A percentile compares a stretch with the other conserved stretches of the same genome.
These are phyloP conservation scores for Polymixis flavicincta DNA, from an alignment of 2,888 invertebrate species.

Conservation along the genomic window DNA sequence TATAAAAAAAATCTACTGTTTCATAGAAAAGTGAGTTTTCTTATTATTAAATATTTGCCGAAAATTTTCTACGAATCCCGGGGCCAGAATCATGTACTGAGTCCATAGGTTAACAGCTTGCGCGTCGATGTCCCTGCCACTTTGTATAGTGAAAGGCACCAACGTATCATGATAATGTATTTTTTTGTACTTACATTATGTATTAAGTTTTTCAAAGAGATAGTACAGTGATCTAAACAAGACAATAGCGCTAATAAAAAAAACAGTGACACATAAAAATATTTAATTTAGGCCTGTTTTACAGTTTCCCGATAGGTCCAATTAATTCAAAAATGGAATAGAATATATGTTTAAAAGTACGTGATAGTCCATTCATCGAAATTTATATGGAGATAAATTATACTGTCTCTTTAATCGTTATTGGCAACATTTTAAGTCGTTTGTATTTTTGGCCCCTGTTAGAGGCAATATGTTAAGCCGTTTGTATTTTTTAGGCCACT, in stretches of 20 bases:
- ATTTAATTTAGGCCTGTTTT: background rate
- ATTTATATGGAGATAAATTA: background rate
- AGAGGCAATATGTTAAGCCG: background rate
- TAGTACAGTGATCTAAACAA: conserved; percentile 32
- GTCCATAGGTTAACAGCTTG: too few relatives aligned
- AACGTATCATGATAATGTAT: conserved; percentile 64
- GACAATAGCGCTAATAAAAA: background rate
- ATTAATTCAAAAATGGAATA: background rate
- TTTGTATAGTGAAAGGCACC: conserved; percentile 68
- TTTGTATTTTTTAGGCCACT: background rate
- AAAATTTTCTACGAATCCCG: too few relatives aligned
- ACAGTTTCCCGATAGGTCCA: background rate
- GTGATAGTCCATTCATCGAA: background rate
- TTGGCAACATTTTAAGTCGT: background rate
- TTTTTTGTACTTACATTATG: conserved; percentile 58
- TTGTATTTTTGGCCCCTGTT: background rate
- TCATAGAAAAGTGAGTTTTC: too few relatives aligned
- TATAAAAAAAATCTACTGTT: too few relatives aligned
- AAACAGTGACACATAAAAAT: background rate
- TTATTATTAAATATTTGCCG: too few relatives aligned
- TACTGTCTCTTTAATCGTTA: background rate
- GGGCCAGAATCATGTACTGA: too few relatives aligned
- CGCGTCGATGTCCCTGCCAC: too few relatives aligned
- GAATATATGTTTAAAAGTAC: background rate
- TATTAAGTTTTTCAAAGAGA: conserved; percentile 28